These are phyloP conservation scores for Galeopterus variegatus DNA, from an alignment of 2,113 vertebrate species.

Conservation along the genomic window DNA sequence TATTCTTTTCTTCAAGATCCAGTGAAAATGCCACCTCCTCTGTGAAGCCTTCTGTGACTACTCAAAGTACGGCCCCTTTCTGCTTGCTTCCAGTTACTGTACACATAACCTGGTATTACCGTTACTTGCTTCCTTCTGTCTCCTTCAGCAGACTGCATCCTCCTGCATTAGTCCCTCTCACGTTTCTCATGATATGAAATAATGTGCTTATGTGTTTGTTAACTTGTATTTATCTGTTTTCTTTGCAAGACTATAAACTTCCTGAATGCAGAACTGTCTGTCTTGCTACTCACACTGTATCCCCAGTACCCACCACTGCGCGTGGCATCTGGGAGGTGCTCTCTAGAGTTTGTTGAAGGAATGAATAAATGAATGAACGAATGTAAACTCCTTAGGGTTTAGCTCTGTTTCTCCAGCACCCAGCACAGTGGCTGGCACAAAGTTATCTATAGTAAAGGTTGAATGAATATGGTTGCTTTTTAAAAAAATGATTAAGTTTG, in stretches of 20 bases:
- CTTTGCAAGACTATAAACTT: background rate
- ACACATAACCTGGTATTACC: background rate
- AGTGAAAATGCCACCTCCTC: background rate
- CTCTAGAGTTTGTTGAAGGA: background rate
- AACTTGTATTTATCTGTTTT: background rate
- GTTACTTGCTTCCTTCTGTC: background rate
- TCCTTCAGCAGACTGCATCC: background rate
- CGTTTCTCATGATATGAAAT: background rate
- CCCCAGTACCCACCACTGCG: background rate
- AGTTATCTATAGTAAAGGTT: background rate
- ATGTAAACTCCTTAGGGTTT: background rate
- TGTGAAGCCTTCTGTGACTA: background rate
- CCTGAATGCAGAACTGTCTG: background rate
- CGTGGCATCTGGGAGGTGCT: background rate
- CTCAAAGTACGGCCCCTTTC: background rate
- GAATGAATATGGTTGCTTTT: background rate
- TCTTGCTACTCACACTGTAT: background rate
- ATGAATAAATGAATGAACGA: background rate
- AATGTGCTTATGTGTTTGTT: background rate
- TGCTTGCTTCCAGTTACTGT: background rate
- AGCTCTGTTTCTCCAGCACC: background rate
- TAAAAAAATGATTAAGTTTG: background rate
- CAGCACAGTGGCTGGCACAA: no score
- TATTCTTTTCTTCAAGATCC: background rate
- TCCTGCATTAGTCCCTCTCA: background rate